Evolutionary conservation across 64 coral and sea anemone species (phyloP).

Genomic region (Porites australiensis): DNA sequence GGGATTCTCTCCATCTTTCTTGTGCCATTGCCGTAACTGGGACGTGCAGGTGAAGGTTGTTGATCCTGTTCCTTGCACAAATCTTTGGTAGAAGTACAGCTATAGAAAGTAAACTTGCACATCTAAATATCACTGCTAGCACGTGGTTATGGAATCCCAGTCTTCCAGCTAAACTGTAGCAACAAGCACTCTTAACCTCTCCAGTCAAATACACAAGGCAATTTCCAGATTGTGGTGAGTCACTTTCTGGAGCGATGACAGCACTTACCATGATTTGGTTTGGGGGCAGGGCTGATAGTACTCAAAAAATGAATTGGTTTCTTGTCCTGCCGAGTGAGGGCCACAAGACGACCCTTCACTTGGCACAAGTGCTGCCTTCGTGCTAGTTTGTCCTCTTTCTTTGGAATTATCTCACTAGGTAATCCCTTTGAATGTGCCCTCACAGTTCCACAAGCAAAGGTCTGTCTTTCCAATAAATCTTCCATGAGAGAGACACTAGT

Average conservation of each 20-base stretch:
- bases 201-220: constrained; percentile 40
- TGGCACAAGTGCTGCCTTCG: background rate
- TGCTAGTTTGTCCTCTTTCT: constrained; percentile 11
- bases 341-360: constrained; percentile 43
- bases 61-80: constrained; percentile 40
- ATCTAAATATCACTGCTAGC: constrained; percentile 47
- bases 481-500: constrained; percentile 29
- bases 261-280: background rate
- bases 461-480: constrained; percentile 19
- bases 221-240: constrained; percentile 57
- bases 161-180: constrained; percentile 49
- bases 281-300: constrained; percentile 26
- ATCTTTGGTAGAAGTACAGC: constrained; percentile 19
- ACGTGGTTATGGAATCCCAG: constrained; percentile 55
- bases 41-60: constrained; percentile 46
- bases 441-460: constrained; percentile 54
- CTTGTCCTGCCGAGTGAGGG: constrained; percentile 24
- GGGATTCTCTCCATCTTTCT: constrained; percentile 51
- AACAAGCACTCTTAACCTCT: constrained; percentile 49
- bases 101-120: constrained; percentile 53
- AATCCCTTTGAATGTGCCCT: constrained; percentile 35
- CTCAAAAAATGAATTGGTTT: constrained; percentile 56
- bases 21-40: constrained; percentile 60
- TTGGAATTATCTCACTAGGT: constrained; percentile 14
- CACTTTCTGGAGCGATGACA: constrained; percentile 55